Evolutionary conservation across 1,140 invertebrate genomes (phyloP).

Genomic region (Chironomus striatipennis): DNA sequence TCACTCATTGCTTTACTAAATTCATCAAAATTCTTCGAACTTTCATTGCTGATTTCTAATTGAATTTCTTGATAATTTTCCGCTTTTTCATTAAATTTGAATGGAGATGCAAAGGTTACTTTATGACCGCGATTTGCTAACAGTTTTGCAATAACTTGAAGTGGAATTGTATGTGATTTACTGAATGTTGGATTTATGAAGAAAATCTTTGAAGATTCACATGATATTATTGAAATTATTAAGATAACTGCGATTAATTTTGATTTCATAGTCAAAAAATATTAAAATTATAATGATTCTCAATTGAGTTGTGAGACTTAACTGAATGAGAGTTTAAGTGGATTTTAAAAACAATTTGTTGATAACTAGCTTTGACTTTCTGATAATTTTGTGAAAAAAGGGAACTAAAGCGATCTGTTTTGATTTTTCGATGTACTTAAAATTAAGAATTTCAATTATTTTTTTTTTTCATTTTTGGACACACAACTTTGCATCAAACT

Average conservation of each 20-base stretch:
- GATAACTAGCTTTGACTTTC: no score
- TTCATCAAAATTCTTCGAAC: not conserved
- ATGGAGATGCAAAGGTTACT: constrained; percentile 57
- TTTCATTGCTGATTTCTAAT: not conserved
- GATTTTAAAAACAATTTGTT: no score
- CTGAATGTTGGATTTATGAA: constrained; percentile 46
- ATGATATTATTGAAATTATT: not conserved
- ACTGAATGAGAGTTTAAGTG: not conserved
- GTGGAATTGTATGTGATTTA: constrained; percentile 54
- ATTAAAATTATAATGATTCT: no score
- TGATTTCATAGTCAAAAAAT: no score
- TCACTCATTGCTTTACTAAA: not conserved
- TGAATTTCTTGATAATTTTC: constrained; percentile 34
- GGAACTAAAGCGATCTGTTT: no score
- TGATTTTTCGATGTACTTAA: no score
- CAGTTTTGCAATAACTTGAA: constrained; percentile 51
- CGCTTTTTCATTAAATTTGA: constrained; percentile 42
- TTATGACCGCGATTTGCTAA: constrained; percentile 57
- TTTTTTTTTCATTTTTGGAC: no score
- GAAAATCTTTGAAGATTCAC: not conserved
- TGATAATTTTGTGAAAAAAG: no score
- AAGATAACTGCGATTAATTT: not conserved
- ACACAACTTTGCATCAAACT: no score
- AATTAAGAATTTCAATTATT: no score
- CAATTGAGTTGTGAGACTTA: no score